Evolutionary conservation across 2,797 vertebrate genomes (phyloP).

Genomic region (Pseudochirops cupreus): DNA sequence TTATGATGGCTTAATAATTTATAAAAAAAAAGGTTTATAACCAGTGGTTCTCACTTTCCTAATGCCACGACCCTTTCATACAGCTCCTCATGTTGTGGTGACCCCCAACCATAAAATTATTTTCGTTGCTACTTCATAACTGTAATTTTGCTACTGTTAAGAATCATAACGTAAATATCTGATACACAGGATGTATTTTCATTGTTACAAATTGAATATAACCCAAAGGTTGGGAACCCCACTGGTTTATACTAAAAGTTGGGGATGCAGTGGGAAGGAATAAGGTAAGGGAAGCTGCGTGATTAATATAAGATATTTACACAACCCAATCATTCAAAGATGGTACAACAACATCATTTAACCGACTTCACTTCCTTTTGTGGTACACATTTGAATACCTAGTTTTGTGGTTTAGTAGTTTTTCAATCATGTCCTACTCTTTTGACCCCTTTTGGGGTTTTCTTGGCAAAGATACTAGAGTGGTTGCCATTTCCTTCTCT

Average conservation of each 20-base stretch:
- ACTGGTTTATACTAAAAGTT: background rate
- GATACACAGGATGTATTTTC: too few relatives aligned
- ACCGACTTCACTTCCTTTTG: background rate
- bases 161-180: too few relatives aligned
- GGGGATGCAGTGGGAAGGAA: background rate
- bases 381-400: background rate
- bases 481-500: background rate
- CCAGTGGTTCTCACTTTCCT: too few relatives aligned
- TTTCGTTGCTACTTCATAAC: too few relatives aligned
- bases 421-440: background rate
- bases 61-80: too few relatives aligned
- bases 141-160: too few relatives aligned
- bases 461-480: background rate
- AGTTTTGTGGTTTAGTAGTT: background rate
- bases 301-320: background rate
- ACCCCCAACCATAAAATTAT: too few relatives aligned
- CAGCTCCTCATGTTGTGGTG: too few relatives aligned
- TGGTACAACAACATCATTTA: background rate
- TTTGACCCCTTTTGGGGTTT: background rate
- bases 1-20: background rate
- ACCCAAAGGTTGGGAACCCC: too few relatives aligned
- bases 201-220: too few relatives aligned
- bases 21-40: too few relatives aligned
- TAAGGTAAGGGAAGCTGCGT: background rate
- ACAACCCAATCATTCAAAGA: background rate